These are phyloP conservation scores for Talpa occidentalis DNA, from an alignment of 2,113 vertebrate species.

Conservation along the genomic window DNA sequence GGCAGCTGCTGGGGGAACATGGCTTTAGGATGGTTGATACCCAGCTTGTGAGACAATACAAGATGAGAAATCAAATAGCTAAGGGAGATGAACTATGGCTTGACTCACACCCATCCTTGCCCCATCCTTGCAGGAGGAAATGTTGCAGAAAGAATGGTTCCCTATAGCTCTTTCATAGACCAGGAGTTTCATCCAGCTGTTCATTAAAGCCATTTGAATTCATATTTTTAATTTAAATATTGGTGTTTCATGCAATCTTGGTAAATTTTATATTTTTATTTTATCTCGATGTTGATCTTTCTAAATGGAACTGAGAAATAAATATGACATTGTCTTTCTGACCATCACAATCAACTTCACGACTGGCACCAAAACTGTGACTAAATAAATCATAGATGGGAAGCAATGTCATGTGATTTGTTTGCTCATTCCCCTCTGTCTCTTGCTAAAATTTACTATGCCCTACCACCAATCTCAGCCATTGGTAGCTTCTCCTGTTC, in stretches of 20 bases:
- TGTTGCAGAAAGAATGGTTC: background rate
- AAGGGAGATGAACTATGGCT: background rate
- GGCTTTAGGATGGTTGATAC: background rate
- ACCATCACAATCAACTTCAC: background rate
- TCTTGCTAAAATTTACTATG: background rate
- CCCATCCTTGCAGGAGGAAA: background rate
- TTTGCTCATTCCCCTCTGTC: background rate
- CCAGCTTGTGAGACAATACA: background rate
- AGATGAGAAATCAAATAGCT: background rate
- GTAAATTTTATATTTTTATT: background rate
- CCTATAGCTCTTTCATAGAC: background rate
- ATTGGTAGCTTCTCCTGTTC: background rate
- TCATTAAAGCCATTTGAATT: background rate
- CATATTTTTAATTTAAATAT: slow-evolving; percentile 28
- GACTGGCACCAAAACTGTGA: background rate
- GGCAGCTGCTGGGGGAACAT: too few species aligned
- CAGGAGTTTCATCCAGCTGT: background rate
- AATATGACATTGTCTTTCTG: background rate
- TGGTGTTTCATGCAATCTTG: background rate
- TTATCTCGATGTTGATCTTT: background rate
- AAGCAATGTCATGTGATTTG: fast-evolving
- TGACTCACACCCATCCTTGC: background rate
- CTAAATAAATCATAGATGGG: slow-evolving; percentile 42
- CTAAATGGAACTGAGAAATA: background rate
- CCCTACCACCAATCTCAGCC: background rate